Conservation (phyloP, 2,797 vertebrate species). For the Ibycter americanus region DNA sequence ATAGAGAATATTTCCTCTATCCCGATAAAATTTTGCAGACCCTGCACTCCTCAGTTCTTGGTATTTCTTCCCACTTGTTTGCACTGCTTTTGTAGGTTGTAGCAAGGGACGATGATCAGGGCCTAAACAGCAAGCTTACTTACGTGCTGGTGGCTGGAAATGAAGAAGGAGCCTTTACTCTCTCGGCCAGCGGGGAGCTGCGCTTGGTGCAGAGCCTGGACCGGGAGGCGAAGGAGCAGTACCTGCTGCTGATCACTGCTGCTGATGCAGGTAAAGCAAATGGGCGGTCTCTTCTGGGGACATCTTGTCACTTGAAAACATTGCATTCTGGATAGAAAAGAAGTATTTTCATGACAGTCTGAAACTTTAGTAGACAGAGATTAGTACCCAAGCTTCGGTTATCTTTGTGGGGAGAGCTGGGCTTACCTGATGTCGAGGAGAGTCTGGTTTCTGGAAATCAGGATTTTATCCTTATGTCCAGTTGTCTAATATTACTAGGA, state of each 20-base stretch:
- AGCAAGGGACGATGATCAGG: conserved; percentile 92
- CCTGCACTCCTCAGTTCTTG: neutral
- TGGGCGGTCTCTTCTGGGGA: neutral
- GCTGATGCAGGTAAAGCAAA: conserved; percentile 86
- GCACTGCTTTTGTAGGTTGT: conserved; percentile 81
- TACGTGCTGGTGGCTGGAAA: conserved; percentile 87
- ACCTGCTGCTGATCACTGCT: conserved; percentile 87
- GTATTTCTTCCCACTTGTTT: neutral
- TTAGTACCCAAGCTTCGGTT: neutral
- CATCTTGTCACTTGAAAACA: fast-evolving
- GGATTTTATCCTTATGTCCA: neutral
- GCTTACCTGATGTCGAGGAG: neutral
- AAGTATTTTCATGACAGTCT: neutral
- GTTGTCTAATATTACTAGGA: neutral
- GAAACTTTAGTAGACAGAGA: neutral
- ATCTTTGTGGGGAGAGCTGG: neutral
- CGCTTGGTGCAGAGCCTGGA: conserved; percentile 86
- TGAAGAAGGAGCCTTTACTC: conserved; percentile 85
- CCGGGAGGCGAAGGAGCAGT: conserved; percentile 85
- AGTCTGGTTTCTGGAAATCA: neutral
- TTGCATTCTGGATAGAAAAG: fast-evolving
- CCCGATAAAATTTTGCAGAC: neutral
- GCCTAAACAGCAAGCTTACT: conserved; percentile 87
- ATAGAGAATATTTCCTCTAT: neutral
- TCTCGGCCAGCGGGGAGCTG: conserved; percentile 88